Evolutionary conservation across 2,888 invertebrate genomes (phyloP).

Genomic region (Neocrepidodera transversa): DNA sequence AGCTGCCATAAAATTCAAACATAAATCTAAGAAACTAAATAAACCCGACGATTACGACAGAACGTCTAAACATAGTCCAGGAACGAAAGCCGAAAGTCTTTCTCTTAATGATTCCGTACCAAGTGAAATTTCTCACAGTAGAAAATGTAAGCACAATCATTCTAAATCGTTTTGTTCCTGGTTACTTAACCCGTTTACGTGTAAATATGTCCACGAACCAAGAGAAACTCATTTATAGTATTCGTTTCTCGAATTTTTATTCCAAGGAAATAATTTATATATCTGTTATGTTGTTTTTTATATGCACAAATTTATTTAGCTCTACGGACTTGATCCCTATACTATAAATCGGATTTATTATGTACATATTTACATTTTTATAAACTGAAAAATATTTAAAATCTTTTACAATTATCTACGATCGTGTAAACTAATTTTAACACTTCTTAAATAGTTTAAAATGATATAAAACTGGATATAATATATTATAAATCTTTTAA

Average conservation of each 20-base stretch:
- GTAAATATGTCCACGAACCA: constrained; percentile 74
- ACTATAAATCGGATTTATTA: no score
- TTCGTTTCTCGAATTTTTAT: not conserved
- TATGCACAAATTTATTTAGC: no score
- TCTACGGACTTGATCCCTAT: no score
- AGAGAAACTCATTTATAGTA: constrained; percentile 59
- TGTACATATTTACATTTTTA: no score
- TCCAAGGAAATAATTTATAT: not conserved
- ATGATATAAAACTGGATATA: no score
- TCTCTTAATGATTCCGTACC: constrained; percentile 82
- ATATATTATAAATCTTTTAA: no score
- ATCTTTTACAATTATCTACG: no score
- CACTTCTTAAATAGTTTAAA: no score
- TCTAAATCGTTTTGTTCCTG: constrained; percentile 78
- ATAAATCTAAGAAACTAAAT: constrained; percentile 67
- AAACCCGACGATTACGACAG: constrained; percentile 80
- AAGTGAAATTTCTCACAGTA: constrained; percentile 60
- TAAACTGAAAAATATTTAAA: no score
- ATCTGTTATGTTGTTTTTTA: not conserved
- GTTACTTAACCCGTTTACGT: constrained; percentile 78
- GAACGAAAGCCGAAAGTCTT: constrained; percentile 84
- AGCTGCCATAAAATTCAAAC: constrained; percentile 66
- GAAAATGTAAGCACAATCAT: constrained; percentile 71
- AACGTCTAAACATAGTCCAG: constrained; percentile 81
- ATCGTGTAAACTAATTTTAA: no score